Evolutionary conservation across 2,113 vertebrate species (phyloP).

Genomic region (Antechinus flavipes): DNA sequence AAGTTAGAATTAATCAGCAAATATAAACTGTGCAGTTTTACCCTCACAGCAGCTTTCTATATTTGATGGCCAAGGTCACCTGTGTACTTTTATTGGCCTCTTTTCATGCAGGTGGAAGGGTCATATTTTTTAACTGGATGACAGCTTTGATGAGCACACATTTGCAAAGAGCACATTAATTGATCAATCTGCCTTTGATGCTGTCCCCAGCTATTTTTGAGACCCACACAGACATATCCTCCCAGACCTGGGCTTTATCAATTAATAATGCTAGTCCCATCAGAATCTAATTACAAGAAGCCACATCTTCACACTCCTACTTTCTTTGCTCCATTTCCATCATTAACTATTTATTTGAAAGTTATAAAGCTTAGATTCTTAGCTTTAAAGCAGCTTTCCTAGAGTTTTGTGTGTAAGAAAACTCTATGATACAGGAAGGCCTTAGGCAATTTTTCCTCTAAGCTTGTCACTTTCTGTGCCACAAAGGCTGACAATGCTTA

Average conservation of each 20-base stretch:
- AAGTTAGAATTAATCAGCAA: conserved; percentile 91
- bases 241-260: conserved; percentile 96
- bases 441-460: conserved; percentile 89
- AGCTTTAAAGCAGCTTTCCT: conserved; percentile 87
- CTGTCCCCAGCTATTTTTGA: conserved; percentile 95
- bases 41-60: conserved; percentile 86
- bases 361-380: conserved; percentile 91
- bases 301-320: conserved; percentile 94
- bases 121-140: conserved; percentile 93
- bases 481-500: conserved; percentile 86
- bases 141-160: conserved; percentile 96
- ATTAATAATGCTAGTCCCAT: conserved; percentile 99
- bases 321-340: conserved; percentile 91
- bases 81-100: conserved; percentile 89
- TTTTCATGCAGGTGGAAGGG: conserved; percentile 93
- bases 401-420: conserved; percentile 83
- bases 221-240: conserved; percentile 93
- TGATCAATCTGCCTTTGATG: conserved; percentile 98
- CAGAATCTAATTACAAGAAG: conserved; percentile 98
- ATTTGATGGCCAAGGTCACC: conserved; percentile 95
- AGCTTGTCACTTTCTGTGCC: conserved; percentile 88
- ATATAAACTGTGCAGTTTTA: conserved; percentile 87
- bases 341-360: conserved; percentile 99
- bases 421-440: conserved; percentile 85
- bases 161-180: conserved; percentile 96